Conservation (phyloP, 1,140 invertebrate genomes). For the Mylabris phalerata region DNA sequence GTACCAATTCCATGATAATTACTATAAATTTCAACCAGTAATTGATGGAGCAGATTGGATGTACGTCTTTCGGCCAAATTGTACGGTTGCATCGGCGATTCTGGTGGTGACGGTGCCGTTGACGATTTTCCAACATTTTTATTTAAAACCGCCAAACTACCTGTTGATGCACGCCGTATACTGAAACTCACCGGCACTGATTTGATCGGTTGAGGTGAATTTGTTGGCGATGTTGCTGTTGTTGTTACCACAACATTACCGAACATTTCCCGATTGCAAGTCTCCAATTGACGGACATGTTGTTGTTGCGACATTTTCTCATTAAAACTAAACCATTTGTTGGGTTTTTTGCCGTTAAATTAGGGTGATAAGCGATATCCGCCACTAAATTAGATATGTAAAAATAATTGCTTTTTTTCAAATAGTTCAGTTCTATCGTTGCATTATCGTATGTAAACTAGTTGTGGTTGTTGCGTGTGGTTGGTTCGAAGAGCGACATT, state of each 20-base stretch:
- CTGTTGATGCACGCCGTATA: neutral
- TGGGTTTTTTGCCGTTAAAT: too few species aligned
- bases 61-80: conserved; percentile 19
- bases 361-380: too few species aligned
- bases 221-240: conserved; percentile 10
- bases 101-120: too few species aligned
- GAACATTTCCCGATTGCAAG: conserved; percentile 32
- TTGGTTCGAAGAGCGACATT: too few species aligned
- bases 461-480: too few species aligned
- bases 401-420: too few species aligned
- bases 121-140: too few species aligned
- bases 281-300: conserved; percentile 23
- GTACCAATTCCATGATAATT: conserved; percentile 23
- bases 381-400: too few species aligned
- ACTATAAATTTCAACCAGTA: conserved; percentile 35
- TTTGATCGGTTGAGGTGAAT: conserved; percentile 4
- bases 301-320: neutral
- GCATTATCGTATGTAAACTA: too few species aligned
- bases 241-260: conserved; percentile 24
- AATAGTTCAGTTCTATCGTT: too few species aligned
- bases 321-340: too few species aligned
- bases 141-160: neutral
- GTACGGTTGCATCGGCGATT: too few species aligned
- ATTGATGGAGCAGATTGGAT: conserved; percentile 32
- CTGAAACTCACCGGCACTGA: conserved; percentile 6